A percentile compares a stretch with the other conserved stretches of the same genome.
phyloP scores from a whole-genome alignment of 2,888 invertebrate species.

The Spodoptera exigua region DNA sequence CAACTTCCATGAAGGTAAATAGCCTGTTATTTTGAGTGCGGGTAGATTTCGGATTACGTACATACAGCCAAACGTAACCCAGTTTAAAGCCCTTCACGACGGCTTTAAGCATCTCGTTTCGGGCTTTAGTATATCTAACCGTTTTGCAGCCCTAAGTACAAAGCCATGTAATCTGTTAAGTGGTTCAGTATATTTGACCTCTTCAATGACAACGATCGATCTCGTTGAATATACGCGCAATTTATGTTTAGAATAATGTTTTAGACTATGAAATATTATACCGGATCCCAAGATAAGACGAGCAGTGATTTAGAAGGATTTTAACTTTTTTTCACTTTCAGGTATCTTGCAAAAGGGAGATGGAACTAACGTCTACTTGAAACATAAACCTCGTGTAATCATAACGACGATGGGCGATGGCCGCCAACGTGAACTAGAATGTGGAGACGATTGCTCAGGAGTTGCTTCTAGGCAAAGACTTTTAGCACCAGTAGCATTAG shows the following conservation, averaged over 20 bases:
- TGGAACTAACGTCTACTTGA: conserved; percentile 98
- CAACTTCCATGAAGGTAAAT: conserved; percentile 97
- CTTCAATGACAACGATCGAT: conserved; percentile 40
- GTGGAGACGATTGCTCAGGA: conserved; percentile 91
- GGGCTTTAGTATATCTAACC: conserved; percentile 45
- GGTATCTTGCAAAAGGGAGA: conserved; percentile 99
- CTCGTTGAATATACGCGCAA: conserved; percentile 19
- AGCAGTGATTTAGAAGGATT: neutral
- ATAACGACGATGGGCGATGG: conserved; percentile 97
- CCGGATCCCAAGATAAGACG: neutral
- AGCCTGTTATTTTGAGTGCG: conserved; percentile 1
- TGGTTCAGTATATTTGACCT: conserved; percentile 52
- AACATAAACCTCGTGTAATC: conserved; percentile 97
- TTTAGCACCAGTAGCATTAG: conserved; percentile 97
- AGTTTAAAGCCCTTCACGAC: conserved; percentile 30
- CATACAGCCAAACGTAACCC: neutral
- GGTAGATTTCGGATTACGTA: conserved; percentile 10
- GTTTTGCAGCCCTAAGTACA: conserved; percentile 55
- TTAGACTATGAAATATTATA: neutral
- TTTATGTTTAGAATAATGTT: conserved; percentile 9
- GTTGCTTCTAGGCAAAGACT: conserved; percentile 94
- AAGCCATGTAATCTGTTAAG: conserved; percentile 60
- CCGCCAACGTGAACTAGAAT: conserved; percentile 95
- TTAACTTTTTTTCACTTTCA: conserved; percentile 63
- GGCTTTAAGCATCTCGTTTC: conserved; percentile 26